Percentiles rank a stretch among this genome's conserved stretches.
Evolutionary conservation across 1,140 invertebrate species (phyloP).

Genomic region (Coenobita brevimanus): DNA sequence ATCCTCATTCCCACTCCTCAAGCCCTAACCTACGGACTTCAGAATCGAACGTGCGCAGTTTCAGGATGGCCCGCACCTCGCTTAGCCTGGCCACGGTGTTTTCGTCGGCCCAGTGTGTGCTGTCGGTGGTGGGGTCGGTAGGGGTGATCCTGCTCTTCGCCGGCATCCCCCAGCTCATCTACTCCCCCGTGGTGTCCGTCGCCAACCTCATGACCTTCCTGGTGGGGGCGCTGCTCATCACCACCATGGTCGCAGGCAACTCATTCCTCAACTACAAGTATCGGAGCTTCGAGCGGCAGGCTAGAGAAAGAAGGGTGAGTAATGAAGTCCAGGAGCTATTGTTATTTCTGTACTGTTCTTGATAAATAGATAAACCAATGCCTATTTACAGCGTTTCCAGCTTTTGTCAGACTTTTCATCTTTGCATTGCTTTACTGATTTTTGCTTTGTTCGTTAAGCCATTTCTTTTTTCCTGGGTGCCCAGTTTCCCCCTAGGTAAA

Average conservation of each 20-base stretch:
- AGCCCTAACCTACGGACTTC: too few species aligned
- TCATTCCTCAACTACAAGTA: conserved; percentile 69
- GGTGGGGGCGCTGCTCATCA: conserved; percentile 66
- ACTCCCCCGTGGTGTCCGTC: conserved; percentile 54
- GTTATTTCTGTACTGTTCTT: too few species aligned
- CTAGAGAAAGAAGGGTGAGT: conserved; percentile 17
- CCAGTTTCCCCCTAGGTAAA: too few species aligned
- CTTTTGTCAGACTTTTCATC: too few species aligned
- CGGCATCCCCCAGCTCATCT: conserved; percentile 68
- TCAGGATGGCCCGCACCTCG: conserved; percentile 33
- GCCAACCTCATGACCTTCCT: conserved; percentile 68
- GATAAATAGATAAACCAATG: too few species aligned
- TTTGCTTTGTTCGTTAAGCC: too few species aligned
- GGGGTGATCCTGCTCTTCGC: conserved; percentile 69
- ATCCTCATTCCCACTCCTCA: not conserved
- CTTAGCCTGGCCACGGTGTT: conserved; percentile 55
- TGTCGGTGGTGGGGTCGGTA: conserved; percentile 66
- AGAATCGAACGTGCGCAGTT: too few species aligned
- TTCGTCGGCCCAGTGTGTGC: conserved; percentile 64
- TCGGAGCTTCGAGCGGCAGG: conserved; percentile 37
- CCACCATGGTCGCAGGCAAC: conserved; percentile 68
- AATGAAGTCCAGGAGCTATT: too few species aligned
- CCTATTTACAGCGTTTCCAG: too few species aligned
- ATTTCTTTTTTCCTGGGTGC: too few species aligned
- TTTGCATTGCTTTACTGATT: too few species aligned